These are phyloP conservation scores for Heliconius cydno DNA, from an alignment of 2,888 invertebrate species.

Conservation along the genomic window DNA sequence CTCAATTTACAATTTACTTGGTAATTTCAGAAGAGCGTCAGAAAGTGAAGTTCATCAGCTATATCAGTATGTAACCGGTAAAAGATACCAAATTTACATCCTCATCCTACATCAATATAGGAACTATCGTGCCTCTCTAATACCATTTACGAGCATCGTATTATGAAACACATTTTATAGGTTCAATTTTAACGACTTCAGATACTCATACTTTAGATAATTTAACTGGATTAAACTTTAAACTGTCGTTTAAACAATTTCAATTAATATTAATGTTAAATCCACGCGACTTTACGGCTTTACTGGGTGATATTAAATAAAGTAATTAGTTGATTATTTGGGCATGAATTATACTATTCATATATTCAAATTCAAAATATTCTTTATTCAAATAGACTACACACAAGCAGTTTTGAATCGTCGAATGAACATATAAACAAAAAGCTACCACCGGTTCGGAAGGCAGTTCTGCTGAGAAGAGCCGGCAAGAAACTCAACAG, in stretches of 20 bases:
- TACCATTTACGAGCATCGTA: slow-evolving; percentile 15
- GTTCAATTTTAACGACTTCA: slow-evolving; percentile 22
- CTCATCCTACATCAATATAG: not conserved
- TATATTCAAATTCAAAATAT: not conserved
- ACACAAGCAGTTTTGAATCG: too few species aligned
- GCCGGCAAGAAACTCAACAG: too few species aligned
- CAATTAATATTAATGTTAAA: slow-evolving; percentile 14
- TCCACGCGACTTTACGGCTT: slow-evolving; percentile 14
- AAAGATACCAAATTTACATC: not conserved
- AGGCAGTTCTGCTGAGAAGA: too few species aligned
- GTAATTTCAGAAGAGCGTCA: too few species aligned
- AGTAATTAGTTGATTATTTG: not conserved
- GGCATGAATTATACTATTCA: not conserved
- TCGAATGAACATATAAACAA: too few species aligned
- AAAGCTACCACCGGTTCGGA: too few species aligned
- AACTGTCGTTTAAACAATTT: slow-evolving; percentile 6
- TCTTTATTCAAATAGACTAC: too few species aligned
- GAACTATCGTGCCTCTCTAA: not conserved
- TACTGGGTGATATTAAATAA: not conserved
- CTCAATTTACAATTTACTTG: too few species aligned
- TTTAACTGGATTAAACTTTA: slow-evolving; percentile 20
- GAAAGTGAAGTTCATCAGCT: too few species aligned
- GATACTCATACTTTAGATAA: slow-evolving; percentile 21
- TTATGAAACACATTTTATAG: slow-evolving; percentile 30
- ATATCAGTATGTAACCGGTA: too few species aligned